Base-by-base conservation (phyloP, 2,113 vertebrate genomes). In the Dendropsophus ebraccatus region DNA sequence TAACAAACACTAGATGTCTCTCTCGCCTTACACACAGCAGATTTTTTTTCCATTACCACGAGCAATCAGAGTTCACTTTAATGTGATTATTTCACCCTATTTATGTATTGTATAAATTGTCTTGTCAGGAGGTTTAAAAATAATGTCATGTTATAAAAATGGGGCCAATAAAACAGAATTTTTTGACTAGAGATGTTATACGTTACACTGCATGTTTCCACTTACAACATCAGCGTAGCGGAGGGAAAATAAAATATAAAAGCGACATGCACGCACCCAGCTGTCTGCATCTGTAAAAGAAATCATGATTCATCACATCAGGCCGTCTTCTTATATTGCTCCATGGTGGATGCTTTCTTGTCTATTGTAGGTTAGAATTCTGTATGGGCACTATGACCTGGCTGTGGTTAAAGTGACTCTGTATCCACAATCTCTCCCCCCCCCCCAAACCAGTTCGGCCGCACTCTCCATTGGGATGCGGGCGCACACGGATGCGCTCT, bases 1-100 rank as follows among this genome's bases (percentile, higher is more conserved):
- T 2, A 67, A 9, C 1, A 47, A 69, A 60, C 80, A 82, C 80
- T 16, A 69, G 45, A 21, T 82, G 80, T 50, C 80, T 30, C 80
- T 62, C 56, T 32, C 50, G 45, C n/a, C 60, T 16, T 35, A 30
- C n/a, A 21, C 58, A 81, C 49, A 19, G 35, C 25, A 30, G 23
- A n/a, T 50, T 21, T 30, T 35, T 69, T 69, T 69, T 35, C 7
- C 19, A 19, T 69, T 14, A 35, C 28, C 28, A 2, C 4, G 25
- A 67, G 62, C 9, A 67, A 25, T n/a, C 65, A 35, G 14, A 19
- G 30, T 35, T 21, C 65, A 69, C 30, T 69, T 69, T 69, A 69
- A 69, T 69, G 16, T 69, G 65, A 69, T 69, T 69, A 37, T 69
- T 69, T 69, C 65, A 35, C 32, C 65, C 30, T 21, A 35, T 13